These are phyloP conservation scores for Ochropleura plecta DNA, from an alignment of 2,888 invertebrate genomes.

Conservation along the genomic window DNA sequence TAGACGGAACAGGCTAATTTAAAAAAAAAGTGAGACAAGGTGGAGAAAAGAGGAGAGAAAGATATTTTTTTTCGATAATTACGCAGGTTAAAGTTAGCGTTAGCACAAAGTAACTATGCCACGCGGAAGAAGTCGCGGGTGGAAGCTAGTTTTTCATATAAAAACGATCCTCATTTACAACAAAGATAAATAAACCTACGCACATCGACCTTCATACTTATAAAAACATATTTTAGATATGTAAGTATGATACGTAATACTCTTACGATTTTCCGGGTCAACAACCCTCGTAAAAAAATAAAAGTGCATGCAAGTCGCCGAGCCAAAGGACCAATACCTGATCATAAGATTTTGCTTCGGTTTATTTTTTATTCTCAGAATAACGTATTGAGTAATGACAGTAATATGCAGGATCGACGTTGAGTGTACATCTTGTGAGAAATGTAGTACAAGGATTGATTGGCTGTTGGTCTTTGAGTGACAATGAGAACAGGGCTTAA, in stretches of 20 bases:
- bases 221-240: constrained; percentile 4
- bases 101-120: too few species aligned
- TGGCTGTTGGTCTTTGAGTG: not conserved
- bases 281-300: constrained; percentile 51
- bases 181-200: constrained; percentile 40
- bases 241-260: constrained; percentile 34
- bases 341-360: constrained; percentile 4
- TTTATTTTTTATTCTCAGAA: constrained; percentile 35
- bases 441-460: not conserved
- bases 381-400: constrained; percentile 38
- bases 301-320: constrained; percentile 32
- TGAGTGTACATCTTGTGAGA: not conserved
- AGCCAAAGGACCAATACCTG: constrained; percentile 28
- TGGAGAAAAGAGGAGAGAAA: too few species aligned
- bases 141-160: too few species aligned
- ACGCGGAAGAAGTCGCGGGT: too few species aligned
- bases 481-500: not conserved
- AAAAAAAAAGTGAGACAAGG: too few species aligned
- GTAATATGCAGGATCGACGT: not conserved
- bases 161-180: not conserved
- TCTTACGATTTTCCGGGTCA: constrained; percentile 66
- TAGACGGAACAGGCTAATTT: too few species aligned
- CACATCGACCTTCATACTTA: constrained; percentile 12
- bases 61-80: too few species aligned
- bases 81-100: too few species aligned